phyloP scores from a whole-genome alignment of 2,113 vertebrate genomes.

The Prinia subflava region DNA sequence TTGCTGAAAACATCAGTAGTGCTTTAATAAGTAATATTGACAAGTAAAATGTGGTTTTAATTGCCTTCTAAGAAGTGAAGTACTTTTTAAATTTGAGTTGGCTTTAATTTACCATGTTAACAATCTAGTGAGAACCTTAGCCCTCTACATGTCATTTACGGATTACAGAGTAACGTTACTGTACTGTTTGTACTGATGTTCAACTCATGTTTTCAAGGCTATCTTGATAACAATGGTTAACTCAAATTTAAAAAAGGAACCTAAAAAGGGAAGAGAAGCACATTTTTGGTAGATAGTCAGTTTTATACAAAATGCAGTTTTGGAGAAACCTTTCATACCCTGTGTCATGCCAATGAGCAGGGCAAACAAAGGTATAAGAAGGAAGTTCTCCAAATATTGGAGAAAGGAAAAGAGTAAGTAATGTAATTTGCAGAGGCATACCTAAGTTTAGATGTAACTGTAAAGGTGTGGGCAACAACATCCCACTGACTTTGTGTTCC shows the following conservation, averaged over 20 bases:
- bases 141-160: neutral
- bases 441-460: neutral
- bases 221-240: neutral
- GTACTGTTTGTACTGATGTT: neutral
- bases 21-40: neutral
- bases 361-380: neutral
- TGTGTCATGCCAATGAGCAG: neutral
- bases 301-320: neutral
- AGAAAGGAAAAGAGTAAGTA: neutral
- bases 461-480: neutral
- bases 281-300: neutral
- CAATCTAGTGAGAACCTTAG: neutral
- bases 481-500: neutral
- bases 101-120: neutral
- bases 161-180: neutral
- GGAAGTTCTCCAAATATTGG: neutral
- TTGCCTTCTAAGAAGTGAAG: neutral
- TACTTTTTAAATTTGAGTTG: neutral
- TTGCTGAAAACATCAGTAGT: neutral
- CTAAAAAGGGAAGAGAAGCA: neutral
- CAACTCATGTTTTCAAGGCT: neutral
- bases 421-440: neutral
- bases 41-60: neutral
- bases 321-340: neutral
- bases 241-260: neutral